phyloP scores from a whole-genome alignment of 2,888 invertebrate genomes.

The Macrosiphum euphorbiae region DNA sequence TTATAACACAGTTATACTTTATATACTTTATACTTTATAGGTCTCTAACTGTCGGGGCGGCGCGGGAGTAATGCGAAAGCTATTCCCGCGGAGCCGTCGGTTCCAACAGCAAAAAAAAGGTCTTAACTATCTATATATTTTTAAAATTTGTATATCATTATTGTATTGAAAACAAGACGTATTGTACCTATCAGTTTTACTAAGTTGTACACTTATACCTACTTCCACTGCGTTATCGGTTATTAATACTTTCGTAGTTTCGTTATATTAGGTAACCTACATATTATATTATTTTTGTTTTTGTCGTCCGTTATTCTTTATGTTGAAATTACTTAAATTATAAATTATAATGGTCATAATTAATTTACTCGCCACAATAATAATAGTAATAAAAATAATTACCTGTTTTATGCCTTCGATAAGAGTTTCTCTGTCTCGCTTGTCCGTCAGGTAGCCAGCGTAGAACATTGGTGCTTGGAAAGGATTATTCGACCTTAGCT shows the following conservation, averaged over 20 bases:
- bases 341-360: neutral
- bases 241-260: no score
- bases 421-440: constrained; percentile 69
- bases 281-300: neutral
- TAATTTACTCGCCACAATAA: neutral
- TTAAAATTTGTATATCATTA: neutral
- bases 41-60: neutral
- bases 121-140: neutral
- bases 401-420: constrained; percentile 74
- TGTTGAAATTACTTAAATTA: neutral
- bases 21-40: no score
- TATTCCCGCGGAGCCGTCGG: no score
- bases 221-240: neutral
- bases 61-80: no score
- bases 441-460: constrained; percentile 84
- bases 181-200: no score
- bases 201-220: no score
- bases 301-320: neutral
- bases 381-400: neutral
- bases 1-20: neutral
- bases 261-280: neutral
- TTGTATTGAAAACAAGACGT: neutral
- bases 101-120: no score
- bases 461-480: constrained; percentile 76
- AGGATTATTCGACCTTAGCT: constrained; percentile 73